phyloP scores from a whole-genome alignment of 2,888 invertebrate species.

The Hesperia comma region DNA sequence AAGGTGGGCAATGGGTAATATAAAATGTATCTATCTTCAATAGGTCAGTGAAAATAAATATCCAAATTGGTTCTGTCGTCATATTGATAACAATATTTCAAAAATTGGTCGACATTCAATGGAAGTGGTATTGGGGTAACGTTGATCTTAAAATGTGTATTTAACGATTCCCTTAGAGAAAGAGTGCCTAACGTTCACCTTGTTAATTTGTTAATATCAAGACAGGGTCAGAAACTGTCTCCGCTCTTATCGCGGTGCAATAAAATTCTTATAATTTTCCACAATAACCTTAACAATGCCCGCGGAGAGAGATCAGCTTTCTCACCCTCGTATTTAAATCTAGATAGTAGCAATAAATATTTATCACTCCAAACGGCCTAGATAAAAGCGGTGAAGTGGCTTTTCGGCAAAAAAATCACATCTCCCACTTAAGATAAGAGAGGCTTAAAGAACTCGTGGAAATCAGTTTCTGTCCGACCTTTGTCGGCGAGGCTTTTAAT shows the following conservation, averaged over 20 bases:
- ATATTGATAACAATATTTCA: too few species aligned
- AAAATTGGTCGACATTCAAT: too few species aligned
- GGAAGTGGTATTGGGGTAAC: too few species aligned
- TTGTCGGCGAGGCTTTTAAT: slow-evolving; percentile 7
- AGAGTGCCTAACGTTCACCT: too few species aligned
- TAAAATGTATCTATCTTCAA: too few species aligned
- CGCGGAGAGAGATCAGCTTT: slow-evolving; percentile 8
- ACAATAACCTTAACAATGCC: slow-evolving; percentile 24
- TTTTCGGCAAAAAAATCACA: slow-evolving; percentile 43
- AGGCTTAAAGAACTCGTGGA: slow-evolving; percentile 27
- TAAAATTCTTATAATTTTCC: slow-evolving; percentile 26
- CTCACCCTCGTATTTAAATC: slow-evolving; percentile 35
- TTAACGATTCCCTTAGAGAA: too few species aligned
- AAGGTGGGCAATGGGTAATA: too few species aligned
- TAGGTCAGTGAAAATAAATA: too few species aligned
- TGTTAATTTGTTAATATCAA: background rate
- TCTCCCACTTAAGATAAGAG: slow-evolving; percentile 35
- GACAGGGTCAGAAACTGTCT: background rate
- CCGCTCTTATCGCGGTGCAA: background rate
- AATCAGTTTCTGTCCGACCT: slow-evolving; percentile 26
- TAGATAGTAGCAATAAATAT: slow-evolving; percentile 35
- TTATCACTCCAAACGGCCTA: slow-evolving; percentile 34
- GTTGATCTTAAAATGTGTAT: too few species aligned
- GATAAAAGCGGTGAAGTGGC: slow-evolving; percentile 40
- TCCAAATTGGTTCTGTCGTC: too few species aligned